Conservation (phyloP, 2,797 vertebrate genomes). For the Sphenodon punctatus region DNA sequence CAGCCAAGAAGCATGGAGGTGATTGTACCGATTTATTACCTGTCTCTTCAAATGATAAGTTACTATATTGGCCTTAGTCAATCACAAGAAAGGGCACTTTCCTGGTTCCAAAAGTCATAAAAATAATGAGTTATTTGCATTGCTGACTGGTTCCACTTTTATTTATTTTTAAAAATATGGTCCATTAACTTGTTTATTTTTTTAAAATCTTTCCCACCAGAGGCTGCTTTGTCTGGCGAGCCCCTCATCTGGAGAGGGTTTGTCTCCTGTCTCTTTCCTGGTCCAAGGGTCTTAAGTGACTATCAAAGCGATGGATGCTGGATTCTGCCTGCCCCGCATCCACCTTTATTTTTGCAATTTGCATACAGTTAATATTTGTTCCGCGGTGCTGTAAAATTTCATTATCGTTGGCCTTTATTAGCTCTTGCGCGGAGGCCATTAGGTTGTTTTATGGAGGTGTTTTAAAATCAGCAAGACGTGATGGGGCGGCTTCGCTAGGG, state of each 20-base stretch:
- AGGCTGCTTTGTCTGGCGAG: accelerated
- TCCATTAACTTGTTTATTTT: accelerated
- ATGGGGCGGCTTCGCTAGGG: conserved; percentile 27
- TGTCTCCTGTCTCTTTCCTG: neutral
- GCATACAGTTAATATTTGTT: conserved; percentile 38
- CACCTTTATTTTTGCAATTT: conserved; percentile 31
- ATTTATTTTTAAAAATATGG: neutral
- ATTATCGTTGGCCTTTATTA: conserved; percentile 48
- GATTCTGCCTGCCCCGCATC: neutral
- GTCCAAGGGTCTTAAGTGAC: neutral
- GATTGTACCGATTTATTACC: neutral
- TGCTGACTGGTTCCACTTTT: neutral
- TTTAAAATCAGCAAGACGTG: conserved; percentile 43
- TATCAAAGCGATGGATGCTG: neutral
- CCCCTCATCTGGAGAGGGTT: neutral
- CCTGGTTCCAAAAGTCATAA: conserved; percentile 8
- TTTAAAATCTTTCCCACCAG: neutral
- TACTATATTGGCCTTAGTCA: neutral
- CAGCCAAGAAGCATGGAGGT: accelerated
- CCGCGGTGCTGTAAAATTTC: neutral
- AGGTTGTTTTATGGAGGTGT: conserved; percentile 47
- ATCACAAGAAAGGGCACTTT: neutral
- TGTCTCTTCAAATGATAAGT: neutral
- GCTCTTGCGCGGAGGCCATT: conserved; percentile 16
- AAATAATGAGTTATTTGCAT: conserved; percentile 16